These are phyloP conservation scores for Tiphia femorata DNA, from an alignment of 2,888 invertebrate species.

Conservation along the genomic window DNA sequence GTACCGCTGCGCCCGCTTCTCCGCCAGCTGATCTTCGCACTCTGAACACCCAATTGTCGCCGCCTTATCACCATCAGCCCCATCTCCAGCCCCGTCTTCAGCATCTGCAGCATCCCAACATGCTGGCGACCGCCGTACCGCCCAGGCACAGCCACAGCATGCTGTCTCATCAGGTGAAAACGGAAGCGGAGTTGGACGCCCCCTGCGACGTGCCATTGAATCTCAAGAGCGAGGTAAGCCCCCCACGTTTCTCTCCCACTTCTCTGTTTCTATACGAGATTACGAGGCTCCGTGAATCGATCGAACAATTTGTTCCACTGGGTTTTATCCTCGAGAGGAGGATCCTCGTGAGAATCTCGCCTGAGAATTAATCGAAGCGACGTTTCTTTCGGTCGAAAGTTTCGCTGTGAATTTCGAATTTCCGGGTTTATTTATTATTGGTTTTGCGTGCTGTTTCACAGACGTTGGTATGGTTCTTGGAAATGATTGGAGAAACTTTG, in stretches of 20 bases:
- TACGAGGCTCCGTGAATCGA: constrained; percentile 5
- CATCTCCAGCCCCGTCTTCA: constrained; percentile 60
- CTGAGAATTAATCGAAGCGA: too few species aligned
- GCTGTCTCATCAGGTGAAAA: constrained; percentile 65
- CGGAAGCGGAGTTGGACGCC: constrained; percentile 62
- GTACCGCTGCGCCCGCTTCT: constrained; percentile 73
- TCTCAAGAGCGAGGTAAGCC: constrained; percentile 68
- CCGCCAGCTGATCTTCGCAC: constrained; percentile 70
- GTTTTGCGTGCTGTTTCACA: too few species aligned
- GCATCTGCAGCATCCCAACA: constrained; percentile 62
- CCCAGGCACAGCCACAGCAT: constrained; percentile 65
- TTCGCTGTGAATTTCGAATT: too few species aligned
- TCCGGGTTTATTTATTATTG: too few species aligned
- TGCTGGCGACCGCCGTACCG: constrained; percentile 66
- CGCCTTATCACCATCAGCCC: constrained; percentile 62
- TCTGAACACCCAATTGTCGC: constrained; percentile 66
- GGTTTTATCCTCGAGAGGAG: constrained; percentile 10
- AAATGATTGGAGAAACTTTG: too few species aligned
- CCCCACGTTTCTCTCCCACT: background rate
- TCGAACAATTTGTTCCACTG: constrained; percentile 9
- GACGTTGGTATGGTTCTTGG: too few species aligned
- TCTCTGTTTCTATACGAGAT: constrained; percentile 3
- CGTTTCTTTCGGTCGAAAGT: too few species aligned
- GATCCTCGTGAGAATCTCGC: background rate
- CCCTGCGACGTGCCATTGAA: constrained; percentile 67